Conservation (phyloP, 2,888 invertebrate species). For the Cantharis nigra region DNA sequence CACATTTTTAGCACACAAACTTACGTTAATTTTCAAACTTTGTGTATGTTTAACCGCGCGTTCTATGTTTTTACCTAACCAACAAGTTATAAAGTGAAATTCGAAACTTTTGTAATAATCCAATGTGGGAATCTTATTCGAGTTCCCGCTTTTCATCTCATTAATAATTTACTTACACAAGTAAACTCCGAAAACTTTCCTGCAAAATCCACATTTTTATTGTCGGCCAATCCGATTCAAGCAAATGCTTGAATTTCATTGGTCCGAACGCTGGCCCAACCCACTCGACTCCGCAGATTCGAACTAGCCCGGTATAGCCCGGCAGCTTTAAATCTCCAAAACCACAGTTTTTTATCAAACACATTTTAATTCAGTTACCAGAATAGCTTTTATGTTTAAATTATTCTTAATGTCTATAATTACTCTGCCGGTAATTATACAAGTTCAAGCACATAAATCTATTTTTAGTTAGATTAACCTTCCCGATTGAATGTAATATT, state of each 20-base stretch:
- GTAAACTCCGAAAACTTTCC: background rate
- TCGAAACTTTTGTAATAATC: background rate
- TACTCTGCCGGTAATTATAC: background rate
- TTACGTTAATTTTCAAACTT: background rate
- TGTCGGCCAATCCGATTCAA: no score
- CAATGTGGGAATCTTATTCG: background rate
- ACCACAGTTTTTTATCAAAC: background rate
- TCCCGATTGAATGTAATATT: background rate
- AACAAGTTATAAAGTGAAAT: background rate
- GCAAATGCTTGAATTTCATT: no score
- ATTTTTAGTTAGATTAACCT: background rate
- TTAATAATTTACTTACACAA: background rate
- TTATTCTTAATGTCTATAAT: background rate
- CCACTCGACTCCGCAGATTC: no score
- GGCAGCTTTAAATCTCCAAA: background rate
- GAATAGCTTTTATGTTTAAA: background rate
- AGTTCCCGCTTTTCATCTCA: background rate
- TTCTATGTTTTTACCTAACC: background rate
- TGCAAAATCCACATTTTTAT: no score
- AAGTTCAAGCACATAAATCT: slow-evolving; percentile 4
- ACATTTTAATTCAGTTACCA: background rate
- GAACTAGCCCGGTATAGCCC: no score
- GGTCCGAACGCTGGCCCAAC: no score
- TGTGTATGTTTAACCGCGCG: background rate
- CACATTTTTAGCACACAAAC: background rate